These are phyloP conservation scores for Megalurothrips usitatus DNA, from an alignment of 2,888 invertebrate genomes.

Conservation along the genomic window DNA sequence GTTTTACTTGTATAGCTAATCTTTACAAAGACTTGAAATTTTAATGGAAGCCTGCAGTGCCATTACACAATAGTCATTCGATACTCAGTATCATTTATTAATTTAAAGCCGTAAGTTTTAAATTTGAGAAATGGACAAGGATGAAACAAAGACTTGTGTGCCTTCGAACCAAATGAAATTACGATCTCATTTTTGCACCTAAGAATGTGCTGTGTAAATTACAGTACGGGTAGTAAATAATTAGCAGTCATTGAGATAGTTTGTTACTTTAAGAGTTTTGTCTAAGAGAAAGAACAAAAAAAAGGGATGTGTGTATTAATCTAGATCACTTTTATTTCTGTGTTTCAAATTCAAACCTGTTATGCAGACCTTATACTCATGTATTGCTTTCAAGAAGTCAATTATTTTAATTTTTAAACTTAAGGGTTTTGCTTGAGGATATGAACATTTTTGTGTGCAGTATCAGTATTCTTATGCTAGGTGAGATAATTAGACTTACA, in stretches of 20 bases:
- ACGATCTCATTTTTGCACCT: not conserved
- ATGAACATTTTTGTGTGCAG: not conserved
- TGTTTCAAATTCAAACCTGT: not conserved
- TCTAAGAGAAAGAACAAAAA: too few species aligned
- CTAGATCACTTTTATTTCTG: too few species aligned
- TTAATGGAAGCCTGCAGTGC: too few species aligned
- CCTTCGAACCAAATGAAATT: conserved; percentile 19
- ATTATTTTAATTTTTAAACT: not conserved
- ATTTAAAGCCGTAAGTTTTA: too few species aligned
- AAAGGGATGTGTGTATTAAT: too few species aligned
- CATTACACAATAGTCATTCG: too few species aligned
- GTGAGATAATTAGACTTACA: not conserved
- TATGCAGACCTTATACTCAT: not conserved
- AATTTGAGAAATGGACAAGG: too few species aligned
- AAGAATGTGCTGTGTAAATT: not conserved
- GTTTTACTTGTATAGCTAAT: too few species aligned
- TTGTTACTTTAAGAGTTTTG: not conserved
- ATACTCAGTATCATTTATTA: too few species aligned
- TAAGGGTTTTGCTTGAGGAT: not conserved
- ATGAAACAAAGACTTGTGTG: conserved; percentile 2
- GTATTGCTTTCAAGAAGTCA: not conserved
- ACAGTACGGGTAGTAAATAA: not conserved
- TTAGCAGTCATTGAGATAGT: not conserved
- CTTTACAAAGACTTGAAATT: too few species aligned
- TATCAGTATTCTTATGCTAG: not conserved